These are phyloP conservation scores for Saccostrea cuccullata DNA, from an alignment of 1,140 invertebrate species.

Conservation along the genomic window DNA sequence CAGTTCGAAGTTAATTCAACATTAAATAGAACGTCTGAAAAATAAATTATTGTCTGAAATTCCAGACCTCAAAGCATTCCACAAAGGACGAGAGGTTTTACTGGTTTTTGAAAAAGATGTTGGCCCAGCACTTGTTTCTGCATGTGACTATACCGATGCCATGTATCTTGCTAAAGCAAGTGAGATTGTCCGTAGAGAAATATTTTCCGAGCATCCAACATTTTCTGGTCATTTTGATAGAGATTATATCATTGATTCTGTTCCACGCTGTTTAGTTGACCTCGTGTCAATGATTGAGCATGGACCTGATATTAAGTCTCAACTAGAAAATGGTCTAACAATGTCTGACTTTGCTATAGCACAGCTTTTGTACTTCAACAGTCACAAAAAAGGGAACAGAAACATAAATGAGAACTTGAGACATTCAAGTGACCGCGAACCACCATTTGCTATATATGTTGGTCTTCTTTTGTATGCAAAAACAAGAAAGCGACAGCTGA, in stretches of 20 bases:
- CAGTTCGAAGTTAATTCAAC: background rate
- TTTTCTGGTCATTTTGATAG: too few species aligned
- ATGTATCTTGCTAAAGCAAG: background rate
- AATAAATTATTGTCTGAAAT: constrained; percentile 44
- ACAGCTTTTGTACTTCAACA: constrained; percentile 54
- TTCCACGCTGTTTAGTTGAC: constrained; percentile 50
- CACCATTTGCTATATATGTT: constrained; percentile 49
- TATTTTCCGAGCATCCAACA: background rate
- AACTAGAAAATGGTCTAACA: constrained; percentile 47
- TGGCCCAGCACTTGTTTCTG: background rate
- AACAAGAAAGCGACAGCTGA: constrained; percentile 56
- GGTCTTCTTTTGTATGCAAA: constrained; percentile 57
- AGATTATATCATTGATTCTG: constrained; percentile 29
- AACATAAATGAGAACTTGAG: background rate
- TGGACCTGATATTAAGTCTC: constrained; percentile 51
- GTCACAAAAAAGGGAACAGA: constrained; percentile 3
- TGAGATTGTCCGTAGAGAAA: background rate
- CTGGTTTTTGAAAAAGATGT: background rate
- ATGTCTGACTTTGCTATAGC: constrained; percentile 51
- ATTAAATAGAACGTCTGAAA: constrained; percentile 52
- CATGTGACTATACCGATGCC: background rate
- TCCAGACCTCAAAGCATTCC: constrained; percentile 43
- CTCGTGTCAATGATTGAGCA: constrained; percentile 53
- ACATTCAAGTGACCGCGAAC: constrained; percentile 48
- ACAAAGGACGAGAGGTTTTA: constrained; percentile 40